Percentiles rank a stretch among this genome's conserved stretches.
These are phyloP conservation scores for Drosophila falleni DNA, from an alignment of 2,888 invertebrate species.

Conservation along the genomic window DNA sequence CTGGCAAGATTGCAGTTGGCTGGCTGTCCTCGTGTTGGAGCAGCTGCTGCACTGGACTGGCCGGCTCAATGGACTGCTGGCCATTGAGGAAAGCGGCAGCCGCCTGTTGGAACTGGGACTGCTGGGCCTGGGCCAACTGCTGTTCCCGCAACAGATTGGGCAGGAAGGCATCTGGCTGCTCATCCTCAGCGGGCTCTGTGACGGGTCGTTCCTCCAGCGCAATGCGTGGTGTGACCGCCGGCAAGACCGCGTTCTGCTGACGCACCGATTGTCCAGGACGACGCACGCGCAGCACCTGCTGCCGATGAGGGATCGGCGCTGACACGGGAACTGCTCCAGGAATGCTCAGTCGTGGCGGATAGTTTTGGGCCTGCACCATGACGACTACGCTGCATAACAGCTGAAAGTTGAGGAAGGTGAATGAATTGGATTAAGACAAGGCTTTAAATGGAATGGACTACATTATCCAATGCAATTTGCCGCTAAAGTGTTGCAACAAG, in stretches of 20 bases:
- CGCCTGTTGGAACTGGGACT: slow-evolving; percentile 80
- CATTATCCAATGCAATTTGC: slow-evolving; percentile 15
- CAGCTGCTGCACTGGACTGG: slow-evolving; percentile 83
- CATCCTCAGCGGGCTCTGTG: slow-evolving; percentile 89
- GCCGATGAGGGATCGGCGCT: slow-evolving; percentile 78
- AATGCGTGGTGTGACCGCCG: slow-evolving; percentile 83
- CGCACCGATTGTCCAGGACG: slow-evolving; percentile 86
- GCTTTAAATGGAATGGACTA: slow-evolving; percentile 21
- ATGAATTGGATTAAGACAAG: slow-evolving; percentile 1
- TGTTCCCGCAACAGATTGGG: slow-evolving; percentile 85
- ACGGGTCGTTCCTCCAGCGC: slow-evolving; percentile 87
- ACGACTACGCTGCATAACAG: slow-evolving; percentile 63
- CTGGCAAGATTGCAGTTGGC: slow-evolving; percentile 66
- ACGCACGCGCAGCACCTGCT: slow-evolving; percentile 83
- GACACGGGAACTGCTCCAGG: slow-evolving; percentile 87
- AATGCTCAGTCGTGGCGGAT: slow-evolving; percentile 89
- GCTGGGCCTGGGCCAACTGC: slow-evolving; percentile 84
- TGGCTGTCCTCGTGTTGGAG: slow-evolving; percentile 72
- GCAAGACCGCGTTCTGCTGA: slow-evolving; percentile 85
- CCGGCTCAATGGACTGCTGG: slow-evolving; percentile 85
- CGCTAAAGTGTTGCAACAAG: slow-evolving; percentile 23
- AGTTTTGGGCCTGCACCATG: slow-evolving; percentile 86
- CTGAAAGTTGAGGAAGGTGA: slow-evolving; percentile 40
- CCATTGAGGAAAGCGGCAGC: slow-evolving; percentile 79
- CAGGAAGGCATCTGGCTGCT: slow-evolving; percentile 87